phyloP scores from a whole-genome alignment of 2,888 invertebrate species.

The Cataglyphis cursor region DNA sequence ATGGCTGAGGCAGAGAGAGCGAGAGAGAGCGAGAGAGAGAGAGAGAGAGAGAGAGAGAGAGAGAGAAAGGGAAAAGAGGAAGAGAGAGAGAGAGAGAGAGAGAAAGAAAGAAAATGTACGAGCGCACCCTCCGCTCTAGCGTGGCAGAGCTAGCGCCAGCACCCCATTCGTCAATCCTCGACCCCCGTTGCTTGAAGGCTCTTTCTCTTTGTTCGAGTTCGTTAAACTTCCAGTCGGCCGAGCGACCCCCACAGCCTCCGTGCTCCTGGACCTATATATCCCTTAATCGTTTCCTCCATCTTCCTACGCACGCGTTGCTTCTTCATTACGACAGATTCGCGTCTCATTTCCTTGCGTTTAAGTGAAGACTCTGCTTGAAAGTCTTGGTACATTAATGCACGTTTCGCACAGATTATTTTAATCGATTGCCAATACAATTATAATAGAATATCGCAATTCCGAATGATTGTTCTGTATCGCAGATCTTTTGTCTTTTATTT shows the following conservation, averaged over 20 bases:
- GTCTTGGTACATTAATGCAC: not conserved
- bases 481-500: not conserved
- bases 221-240: conserved; percentile 78
- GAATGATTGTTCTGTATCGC: not conserved
- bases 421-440: not conserved
- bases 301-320: conserved; percentile 44
- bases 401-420: not conserved
- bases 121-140: conserved; percentile 65
- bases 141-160: conserved; percentile 66
- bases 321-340: conserved; percentile 39
- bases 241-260: conserved; percentile 57
- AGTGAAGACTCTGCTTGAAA: conserved; percentile 28
- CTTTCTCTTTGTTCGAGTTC: conserved; percentile 79
- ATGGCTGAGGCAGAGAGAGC: conserved; percentile 56
- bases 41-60: not conserved
- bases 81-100: conserved; percentile 31
- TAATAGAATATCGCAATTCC: not conserved
- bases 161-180: conserved; percentile 78
- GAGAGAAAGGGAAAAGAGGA: conserved; percentile 18
- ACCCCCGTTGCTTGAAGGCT: conserved; percentile 68
- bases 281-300: conserved; percentile 57
- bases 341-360: conserved; percentile 41
- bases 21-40: conserved; percentile 18
- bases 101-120: conserved; percentile 65
- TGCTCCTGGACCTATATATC: conserved; percentile 38